phyloP scores from a whole-genome alignment of 2,888 invertebrate genomes.

The Xylota segnis region DNA sequence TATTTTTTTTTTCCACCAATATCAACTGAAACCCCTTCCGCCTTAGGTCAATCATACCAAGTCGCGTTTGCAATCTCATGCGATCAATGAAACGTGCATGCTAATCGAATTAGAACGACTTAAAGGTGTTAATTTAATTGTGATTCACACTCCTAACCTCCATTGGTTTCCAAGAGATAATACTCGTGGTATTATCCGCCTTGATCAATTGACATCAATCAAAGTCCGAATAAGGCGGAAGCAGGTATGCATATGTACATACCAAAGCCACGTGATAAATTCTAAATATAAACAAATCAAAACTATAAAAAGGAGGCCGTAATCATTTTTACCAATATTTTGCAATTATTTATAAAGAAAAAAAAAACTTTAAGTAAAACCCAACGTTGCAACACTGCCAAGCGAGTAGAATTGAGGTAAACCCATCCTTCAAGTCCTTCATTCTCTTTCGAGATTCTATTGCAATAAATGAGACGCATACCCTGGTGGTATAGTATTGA shows the following conservation, averaged over 20 bases:
- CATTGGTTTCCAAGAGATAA: not conserved
- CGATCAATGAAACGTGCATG: not conserved
- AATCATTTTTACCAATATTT: not conserved
- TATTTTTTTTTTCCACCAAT: not conserved
- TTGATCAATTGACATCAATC: not conserved
- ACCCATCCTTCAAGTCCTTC: no score
- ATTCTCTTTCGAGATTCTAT: not conserved
- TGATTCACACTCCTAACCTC: not conserved
- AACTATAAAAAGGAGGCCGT: not conserved
- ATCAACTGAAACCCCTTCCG: not conserved
- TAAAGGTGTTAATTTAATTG: constrained; percentile 26
- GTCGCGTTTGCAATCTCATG: constrained; percentile 11
- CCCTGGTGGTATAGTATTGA: not conserved
- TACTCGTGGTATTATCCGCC: not conserved
- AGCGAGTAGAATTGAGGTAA: not conserved
- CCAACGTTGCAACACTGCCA: not conserved
- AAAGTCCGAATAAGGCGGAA: not conserved
- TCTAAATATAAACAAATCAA: not conserved
- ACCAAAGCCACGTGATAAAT: not conserved
- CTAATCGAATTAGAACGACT: constrained; percentile 29
- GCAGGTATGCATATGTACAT: not conserved
- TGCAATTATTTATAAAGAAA: not conserved
- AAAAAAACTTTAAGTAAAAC: no score
- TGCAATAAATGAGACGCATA: not conserved
- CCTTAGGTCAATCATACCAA: not conserved